Percentiles rank a stretch among this genome's conserved stretches.
These are phyloP conservation scores for Crepidodera aurea DNA, from an alignment of 2,888 invertebrate species.

Conservation along the genomic window DNA sequence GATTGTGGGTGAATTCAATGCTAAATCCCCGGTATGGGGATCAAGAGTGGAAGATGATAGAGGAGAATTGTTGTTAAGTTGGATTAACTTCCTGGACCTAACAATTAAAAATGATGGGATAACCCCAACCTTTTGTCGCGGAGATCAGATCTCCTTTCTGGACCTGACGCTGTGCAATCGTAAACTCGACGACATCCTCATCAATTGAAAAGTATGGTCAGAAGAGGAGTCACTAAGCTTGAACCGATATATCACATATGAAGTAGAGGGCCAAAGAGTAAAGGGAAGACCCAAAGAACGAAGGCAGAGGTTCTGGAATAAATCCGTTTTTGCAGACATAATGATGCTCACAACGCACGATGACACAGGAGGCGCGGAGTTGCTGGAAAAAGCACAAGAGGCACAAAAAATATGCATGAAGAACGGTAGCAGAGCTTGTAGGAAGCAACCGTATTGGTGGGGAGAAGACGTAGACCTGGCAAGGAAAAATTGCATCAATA, in stretches of 20 bases:
- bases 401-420: too few relatives aligned
- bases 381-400: too few relatives aligned
- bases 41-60: neutral
- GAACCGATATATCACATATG: neutral
- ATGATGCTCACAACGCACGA: too few relatives aligned
- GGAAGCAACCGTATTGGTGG: neutral
- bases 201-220: neutral
- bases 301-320: too few relatives aligned
- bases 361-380: too few relatives aligned
- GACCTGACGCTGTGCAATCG: neutral
- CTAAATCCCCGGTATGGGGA: neutral
- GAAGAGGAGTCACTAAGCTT: neutral
- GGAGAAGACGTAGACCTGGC: neutral
- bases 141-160: neutral
- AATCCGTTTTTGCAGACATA: too few relatives aligned
- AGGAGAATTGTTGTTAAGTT: neutral
- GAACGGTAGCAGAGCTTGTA: too few relatives aligned
- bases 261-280: too few relatives aligned
- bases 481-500: neutral
- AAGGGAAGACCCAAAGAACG: too few relatives aligned
- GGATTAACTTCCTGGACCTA: neutral
- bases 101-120: neutral
- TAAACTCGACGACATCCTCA: too few relatives aligned
- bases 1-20: neutral
- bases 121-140: neutral